Percentiles rank a stretch among this genome's conserved stretches.
Evolutionary conservation across 2,888 invertebrate species (phyloP).

Genomic region (Julus scanicus): DNA sequence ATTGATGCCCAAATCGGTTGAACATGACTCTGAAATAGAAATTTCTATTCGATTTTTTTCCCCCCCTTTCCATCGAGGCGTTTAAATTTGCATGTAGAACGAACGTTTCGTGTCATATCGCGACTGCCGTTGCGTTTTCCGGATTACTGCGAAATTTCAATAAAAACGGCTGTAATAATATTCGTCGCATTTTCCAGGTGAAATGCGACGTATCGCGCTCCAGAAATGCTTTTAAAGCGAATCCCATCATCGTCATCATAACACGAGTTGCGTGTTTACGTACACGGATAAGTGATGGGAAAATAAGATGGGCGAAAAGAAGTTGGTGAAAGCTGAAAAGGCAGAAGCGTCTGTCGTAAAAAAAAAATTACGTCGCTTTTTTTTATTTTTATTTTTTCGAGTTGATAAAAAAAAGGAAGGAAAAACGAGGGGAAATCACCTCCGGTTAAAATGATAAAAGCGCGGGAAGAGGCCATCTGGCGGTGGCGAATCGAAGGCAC

Average conservation of each 20-base stretch:
- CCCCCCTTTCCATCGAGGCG: background rate
- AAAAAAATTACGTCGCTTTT: background rate
- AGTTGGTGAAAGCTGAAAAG: background rate
- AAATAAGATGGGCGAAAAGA: background rate
- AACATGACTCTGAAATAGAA: background rate
- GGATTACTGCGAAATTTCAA: constrained; percentile 45
- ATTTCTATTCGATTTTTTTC: background rate
- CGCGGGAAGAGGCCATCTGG: background rate
- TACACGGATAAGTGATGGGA: background rate
- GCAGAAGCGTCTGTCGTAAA: background rate
- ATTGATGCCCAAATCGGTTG: background rate
- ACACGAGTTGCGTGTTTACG: constrained; percentile 18
- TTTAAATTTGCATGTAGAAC: constrained; percentile 8
- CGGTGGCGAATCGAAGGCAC: background rate
- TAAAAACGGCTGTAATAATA: constrained; percentile 9
- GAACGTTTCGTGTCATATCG: background rate
- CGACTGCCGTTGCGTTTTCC: background rate
- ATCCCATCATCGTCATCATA: constrained; percentile 8
- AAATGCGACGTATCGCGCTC: constrained; percentile 10
- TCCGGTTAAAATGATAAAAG: background rate
- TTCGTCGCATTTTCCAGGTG: constrained; percentile 41
- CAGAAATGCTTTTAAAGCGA: constrained; percentile 20
- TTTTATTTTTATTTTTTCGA: background rate
- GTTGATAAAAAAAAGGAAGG: background rate
- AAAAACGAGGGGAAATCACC: background rate